Base-by-base conservation (phyloP, 2,113 vertebrate species). In the Oncorhynchus mykiss region DNA sequence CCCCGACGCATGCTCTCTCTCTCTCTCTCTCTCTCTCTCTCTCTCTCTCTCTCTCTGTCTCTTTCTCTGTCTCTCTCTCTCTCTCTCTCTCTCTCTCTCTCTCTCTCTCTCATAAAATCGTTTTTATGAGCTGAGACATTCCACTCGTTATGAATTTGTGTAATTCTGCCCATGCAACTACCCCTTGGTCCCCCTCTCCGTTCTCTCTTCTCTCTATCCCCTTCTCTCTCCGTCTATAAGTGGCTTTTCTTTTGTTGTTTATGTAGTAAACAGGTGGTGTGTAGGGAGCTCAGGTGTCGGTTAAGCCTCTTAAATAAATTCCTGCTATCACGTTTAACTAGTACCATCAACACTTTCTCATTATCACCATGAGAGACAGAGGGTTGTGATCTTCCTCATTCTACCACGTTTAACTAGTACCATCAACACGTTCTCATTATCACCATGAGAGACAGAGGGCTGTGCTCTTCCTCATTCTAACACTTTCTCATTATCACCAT, bases 71-170 rank as follows among this genome's bases (percentile, higher is more conserved):
- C 5, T 31, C 5, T 31, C 5, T 1, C 31, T 25, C 8, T 64
- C 25, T 18, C 65, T 67, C 13, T 67, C 65, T 6, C 31, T 7
- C 39, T 11, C 39, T 39, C 65, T 67, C 48, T 24, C 18, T 51
- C 60, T 66, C 18, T 51, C 60, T 66, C 72, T 59, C 39, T 34
- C 31, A 54, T 77, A 45, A 70, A 68, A 74, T 22, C 54, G 4
- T 48, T 67, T 79, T 81, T 80, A 66, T 70, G 54, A 79, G 3
- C 75, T n/a, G 76, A 79, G 73, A 5, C 71, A 83, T 83, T 84
- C 73, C 77, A 76, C 7, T 18, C 25, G 6, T 80, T 80, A 82
- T 84, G 34, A 86, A 73, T 1, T 31, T 76, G 34, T 75, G 62
- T 80, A 76, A 29, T 67, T 75, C 68, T 77, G 73, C 18, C 79